Conservation (phyloP, 2,113 vertebrate genomes). For the Corythornis vintsioides region DNA sequence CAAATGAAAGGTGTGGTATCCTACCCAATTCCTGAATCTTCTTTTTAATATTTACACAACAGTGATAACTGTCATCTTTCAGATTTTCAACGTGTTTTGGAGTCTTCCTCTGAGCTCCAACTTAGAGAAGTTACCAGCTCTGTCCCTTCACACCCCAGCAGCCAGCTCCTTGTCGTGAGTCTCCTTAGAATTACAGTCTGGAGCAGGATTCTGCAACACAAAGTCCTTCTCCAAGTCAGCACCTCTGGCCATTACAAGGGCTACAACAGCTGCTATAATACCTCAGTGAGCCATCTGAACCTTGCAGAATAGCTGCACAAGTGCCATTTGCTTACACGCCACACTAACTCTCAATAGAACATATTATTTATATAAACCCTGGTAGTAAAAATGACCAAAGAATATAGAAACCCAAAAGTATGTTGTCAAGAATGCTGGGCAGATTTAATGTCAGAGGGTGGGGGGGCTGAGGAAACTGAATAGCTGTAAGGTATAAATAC, state of each 20-base stretch:
- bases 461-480: not conserved
- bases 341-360: constrained; percentile 55
- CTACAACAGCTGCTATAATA: constrained; percentile 69
- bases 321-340: constrained; percentile 62
- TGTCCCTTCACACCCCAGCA: not conserved
- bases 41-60: not conserved
- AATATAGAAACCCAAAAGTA: constrained; percentile 18
- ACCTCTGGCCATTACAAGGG: constrained; percentile 48
- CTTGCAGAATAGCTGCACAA: constrained; percentile 42
- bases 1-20: not conserved
- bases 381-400: constrained; percentile 58
- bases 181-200: not conserved
- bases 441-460: not conserved
- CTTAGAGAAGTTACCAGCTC: not conserved
- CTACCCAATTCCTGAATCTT: not conserved
- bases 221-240: constrained; percentile 47
- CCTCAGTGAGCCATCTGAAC: constrained; percentile 60
- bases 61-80: not conserved
- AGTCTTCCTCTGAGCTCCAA: not conserved
- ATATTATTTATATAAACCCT: constrained; percentile 58
- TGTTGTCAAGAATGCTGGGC: not conserved
- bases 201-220: constrained; percentile 32
- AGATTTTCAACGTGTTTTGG: not conserved
- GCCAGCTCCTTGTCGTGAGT: not conserved
- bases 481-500: not conserved